phyloP scores from a whole-genome alignment of 2,113 vertebrate genomes.

The Ceuthmochares aereus region DNA sequence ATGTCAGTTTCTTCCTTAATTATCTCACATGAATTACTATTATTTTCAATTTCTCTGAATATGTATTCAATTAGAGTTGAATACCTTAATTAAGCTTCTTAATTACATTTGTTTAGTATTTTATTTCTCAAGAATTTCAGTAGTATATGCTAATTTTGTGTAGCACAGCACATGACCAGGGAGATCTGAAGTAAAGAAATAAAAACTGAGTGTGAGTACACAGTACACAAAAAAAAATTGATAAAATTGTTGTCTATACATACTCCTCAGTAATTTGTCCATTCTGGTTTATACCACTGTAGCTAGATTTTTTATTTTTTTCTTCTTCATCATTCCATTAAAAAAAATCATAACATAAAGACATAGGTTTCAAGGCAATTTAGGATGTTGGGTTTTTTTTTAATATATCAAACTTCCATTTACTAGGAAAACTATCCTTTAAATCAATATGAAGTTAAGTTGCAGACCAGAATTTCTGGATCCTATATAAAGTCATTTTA shows the following conservation, averaged over 20 bases:
- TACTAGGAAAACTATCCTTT: neutral
- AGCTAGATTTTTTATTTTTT: neutral
- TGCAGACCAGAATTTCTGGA: neutral
- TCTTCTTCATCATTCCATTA: neutral
- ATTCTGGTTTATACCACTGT: neutral
- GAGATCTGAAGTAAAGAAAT: neutral
- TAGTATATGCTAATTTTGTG: neutral
- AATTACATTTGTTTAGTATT: neutral
- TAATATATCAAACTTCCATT: neutral
- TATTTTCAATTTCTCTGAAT: neutral
- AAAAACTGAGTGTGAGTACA: neutral
- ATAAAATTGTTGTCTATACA: neutral
- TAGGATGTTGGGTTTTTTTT: neutral
- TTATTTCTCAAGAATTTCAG: neutral
- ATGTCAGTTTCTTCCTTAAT: neutral
- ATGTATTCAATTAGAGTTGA: neutral
- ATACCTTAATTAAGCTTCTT: neutral
- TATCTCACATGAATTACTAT: neutral
- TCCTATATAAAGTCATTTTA: neutral
- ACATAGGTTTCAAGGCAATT: neutral
- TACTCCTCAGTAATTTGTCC: fast-evolving
- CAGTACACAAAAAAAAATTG: neutral
- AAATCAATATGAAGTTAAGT: neutral
- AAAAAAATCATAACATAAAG: neutral
- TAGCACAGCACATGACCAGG: neutral